phyloP scores from a whole-genome alignment of 2,888 invertebrate genomes.

The Latrodectus elegans region DNA sequence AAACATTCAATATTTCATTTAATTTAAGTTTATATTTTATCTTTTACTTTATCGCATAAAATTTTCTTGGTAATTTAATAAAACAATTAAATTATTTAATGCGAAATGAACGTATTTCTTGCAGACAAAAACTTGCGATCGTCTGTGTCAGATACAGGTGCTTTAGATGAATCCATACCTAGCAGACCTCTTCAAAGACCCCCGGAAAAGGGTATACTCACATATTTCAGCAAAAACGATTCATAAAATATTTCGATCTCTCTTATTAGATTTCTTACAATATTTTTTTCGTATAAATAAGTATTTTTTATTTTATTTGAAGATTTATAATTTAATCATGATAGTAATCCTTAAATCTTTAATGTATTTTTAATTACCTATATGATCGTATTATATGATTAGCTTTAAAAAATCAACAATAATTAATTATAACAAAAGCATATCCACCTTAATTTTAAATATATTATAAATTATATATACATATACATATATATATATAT shows the following conservation, averaged over 20 bases:
- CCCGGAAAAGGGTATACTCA: slow-evolving; percentile 38
- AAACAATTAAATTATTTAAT: no score
- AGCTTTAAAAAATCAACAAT: no score
- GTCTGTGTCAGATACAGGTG: slow-evolving; percentile 38
- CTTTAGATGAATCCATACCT: slow-evolving; percentile 62
- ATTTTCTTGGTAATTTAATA: no score
- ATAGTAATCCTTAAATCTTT: background rate
- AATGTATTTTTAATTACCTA: background rate
- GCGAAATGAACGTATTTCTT: background rate
- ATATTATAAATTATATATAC: no score
- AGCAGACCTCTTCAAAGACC: slow-evolving; percentile 56
- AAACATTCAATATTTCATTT: no score
- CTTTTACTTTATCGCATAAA: no score
- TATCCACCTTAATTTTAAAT: no score
- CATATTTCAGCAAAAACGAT: no score
- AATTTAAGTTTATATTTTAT: no score
- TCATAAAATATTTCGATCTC: background rate
- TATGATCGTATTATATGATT: no score
- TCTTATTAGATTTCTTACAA: background rate
- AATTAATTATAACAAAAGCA: no score
- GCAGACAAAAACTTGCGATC: slow-evolving; percentile 53
- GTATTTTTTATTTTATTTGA: background rate
- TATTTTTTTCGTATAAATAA: background rate
- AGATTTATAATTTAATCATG: background rate
- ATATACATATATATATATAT: no score